These are phyloP conservation scores for Lasius fuliginosus DNA, from an alignment of 2,888 invertebrate genomes.

Conservation along the genomic window DNA sequence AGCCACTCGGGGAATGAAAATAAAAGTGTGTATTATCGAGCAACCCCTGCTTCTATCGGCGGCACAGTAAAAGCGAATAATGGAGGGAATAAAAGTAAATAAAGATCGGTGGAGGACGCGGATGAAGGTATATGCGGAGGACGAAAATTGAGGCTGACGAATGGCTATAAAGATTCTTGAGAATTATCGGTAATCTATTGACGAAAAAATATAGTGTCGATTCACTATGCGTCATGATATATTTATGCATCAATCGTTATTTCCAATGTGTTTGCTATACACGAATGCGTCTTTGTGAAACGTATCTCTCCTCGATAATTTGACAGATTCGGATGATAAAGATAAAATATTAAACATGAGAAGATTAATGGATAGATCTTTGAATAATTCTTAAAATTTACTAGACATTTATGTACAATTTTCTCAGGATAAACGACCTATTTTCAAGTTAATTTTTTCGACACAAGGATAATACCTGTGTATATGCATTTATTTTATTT, in stretches of 20 bases:
- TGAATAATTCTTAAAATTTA: not conserved
- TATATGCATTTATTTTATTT: no score
- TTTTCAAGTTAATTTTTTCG: no score
- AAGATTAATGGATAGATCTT: not conserved
- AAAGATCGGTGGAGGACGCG: slow-evolving; percentile 63
- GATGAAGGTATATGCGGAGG: slow-evolving; percentile 44
- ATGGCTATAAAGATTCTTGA: slow-evolving; percentile 38
- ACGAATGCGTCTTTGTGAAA: not conserved
- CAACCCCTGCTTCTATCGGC: slow-evolving; percentile 55
- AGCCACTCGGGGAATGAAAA: slow-evolving; percentile 63
- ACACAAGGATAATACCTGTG: no score
- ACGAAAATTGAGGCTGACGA: slow-evolving; percentile 50
- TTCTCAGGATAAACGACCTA: no score
- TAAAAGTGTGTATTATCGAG: slow-evolving; percentile 62
- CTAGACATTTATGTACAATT: not conserved
- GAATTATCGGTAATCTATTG: slow-evolving; percentile 38
- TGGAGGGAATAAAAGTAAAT: slow-evolving; percentile 74
- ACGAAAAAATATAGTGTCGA: slow-evolving; percentile 17
- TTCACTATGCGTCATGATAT: not conserved
- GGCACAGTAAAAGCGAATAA: slow-evolving; percentile 74
- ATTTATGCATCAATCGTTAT: slow-evolving; percentile 18
- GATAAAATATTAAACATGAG: not conserved
- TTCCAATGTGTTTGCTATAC: not conserved
- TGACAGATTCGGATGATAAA: not conserved
- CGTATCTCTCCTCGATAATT: not conserved